phyloP scores from a whole-genome alignment of 2,113 vertebrate genomes.

The Tragelaphus strepsiceros region DNA sequence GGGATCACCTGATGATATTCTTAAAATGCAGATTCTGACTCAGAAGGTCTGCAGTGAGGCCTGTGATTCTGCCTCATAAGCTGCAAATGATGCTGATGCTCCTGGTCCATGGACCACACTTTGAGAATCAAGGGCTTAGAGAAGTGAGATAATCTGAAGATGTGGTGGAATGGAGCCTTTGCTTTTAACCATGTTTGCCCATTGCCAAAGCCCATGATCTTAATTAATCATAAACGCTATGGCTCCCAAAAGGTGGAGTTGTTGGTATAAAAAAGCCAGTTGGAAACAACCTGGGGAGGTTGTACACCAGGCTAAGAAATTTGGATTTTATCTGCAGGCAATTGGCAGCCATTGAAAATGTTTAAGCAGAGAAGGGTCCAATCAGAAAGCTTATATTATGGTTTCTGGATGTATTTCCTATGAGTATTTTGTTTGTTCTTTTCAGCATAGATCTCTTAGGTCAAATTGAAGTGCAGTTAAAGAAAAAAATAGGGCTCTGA shows the following conservation, averaged over 20 bases:
- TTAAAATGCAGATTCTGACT: background rate
- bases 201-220: background rate
- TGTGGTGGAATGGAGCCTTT: background rate
- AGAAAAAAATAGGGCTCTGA: background rate
- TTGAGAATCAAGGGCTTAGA: background rate
- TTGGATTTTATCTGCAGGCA: background rate
- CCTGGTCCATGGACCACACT: background rate
- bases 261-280: background rate
- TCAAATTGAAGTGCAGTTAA: background rate
- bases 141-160: background rate
- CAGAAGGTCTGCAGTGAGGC: background rate
- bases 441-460: background rate
- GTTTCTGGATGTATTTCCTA: background rate
- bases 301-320: background rate
- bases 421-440: background rate
- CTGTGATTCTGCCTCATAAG: background rate
- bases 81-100: background rate
- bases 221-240: background rate
- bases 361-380: background rate
- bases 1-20: background rate
- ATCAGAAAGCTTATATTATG: background rate
- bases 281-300: background rate
- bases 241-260: background rate
- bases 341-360: background rate
- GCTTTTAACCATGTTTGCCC: background rate